Percentiles rank a stretch among this genome's conserved stretches.
Evolutionary conservation across 53 echinoderm and acorn worm genomes (phyloP).

Genomic region (Patiria pectinifera): DNA sequence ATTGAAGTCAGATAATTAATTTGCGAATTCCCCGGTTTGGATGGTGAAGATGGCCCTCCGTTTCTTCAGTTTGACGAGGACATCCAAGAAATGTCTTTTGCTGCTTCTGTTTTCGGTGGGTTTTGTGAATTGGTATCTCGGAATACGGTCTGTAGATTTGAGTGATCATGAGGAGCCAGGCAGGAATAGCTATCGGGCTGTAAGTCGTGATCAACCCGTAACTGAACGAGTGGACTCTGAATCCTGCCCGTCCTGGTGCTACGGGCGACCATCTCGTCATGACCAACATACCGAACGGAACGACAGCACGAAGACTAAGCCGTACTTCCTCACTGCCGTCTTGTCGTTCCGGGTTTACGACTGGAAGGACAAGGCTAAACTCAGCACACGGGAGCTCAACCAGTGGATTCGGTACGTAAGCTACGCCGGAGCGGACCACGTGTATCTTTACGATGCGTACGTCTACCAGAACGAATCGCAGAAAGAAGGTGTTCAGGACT

Average conservation of each 20-base stretch:
- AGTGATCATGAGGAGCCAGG: neutral
- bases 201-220: neutral
- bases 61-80: neutral
- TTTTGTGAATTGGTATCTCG: neutral
- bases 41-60: neutral
- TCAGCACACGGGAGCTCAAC: slow-evolving; percentile 17
- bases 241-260: slow-evolving; percentile 13
- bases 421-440: slow-evolving; percentile 36
- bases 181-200: neutral
- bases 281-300: neutral
- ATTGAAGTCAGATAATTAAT: no score
- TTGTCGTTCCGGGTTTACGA: slow-evolving; percentile 8
- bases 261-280: neutral
- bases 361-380: slow-evolving; percentile 21
- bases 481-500: neutral
- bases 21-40: neutral
- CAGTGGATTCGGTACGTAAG: slow-evolving; percentile 33
- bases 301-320: neutral
- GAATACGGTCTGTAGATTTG: neutral
- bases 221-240: neutral
- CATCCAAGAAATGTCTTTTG: neutral
- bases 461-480: slow-evolving; percentile 28
- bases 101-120: neutral
- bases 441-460: slow-evolving; percentile 37
- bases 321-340: slow-evolving; percentile 23